Base-by-base conservation (phyloP, 2,888 invertebrate species). In the Xestia xanthographa region DNA sequence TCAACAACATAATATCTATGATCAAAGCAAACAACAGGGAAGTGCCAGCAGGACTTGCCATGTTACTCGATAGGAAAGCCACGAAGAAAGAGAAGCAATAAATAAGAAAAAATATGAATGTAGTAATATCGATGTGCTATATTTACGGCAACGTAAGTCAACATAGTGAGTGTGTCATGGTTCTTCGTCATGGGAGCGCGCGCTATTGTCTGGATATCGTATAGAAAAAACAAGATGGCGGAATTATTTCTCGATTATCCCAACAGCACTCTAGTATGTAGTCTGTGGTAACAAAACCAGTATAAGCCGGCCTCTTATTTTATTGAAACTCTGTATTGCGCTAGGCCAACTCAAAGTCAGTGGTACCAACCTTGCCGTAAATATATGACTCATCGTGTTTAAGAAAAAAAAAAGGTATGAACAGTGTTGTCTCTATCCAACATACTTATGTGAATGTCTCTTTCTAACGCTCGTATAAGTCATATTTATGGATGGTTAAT, bases 11-110 rank as follows among this genome's bases (percentile, higher is more conserved):
- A 0, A 91, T 92, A 62, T 91, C 94, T 0, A 82, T 96, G 8
- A 88, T 95, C 29, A 94, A 92, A 69, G 89, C 94, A 0, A 95
- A 95, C 80, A 94, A 96, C 14, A 93, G 87, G 34, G 86, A 89
- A 0, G 77, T 95, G 9, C 95, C 96, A 0, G 22, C 91, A 0
- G 96, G 95, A n/a, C 77, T 96, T 2, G 75, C 87, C 0, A 53
- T 88, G 9, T 73, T 95, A 22, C 62, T 92, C 0, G 90, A 80
- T 58, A 80, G 65, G 26, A 78, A 78, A 34, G 8, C 14, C 14
- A 92, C 45, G 92, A 92, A 73, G 86, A 93, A 45, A 88, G 88
- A 71, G 79, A 87, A 62, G 84, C 76, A 8, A 38, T 74, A 74
- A 80, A 34, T 62, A 29, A 41, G 8, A 5, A 12, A 12, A 11